phyloP scores from a whole-genome alignment of 2,797 vertebrate species.

The Sebastes kiyomatsui region DNA sequence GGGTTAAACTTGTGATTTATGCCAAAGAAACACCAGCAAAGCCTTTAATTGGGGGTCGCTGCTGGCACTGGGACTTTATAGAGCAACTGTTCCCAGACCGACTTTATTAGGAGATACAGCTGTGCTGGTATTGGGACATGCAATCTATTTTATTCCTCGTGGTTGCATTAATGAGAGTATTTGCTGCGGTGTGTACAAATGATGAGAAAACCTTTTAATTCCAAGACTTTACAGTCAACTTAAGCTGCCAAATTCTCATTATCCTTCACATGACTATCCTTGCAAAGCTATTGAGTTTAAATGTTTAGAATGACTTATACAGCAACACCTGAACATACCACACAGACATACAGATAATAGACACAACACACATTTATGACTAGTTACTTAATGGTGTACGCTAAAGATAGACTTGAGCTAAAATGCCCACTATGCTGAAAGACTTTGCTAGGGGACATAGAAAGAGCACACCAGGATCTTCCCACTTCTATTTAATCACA shows the following conservation, averaged over 20 bases:
- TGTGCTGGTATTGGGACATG: not conserved
- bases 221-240: not conserved
- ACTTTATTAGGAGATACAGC: slow-evolving; percentile 44
- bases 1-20: slow-evolving; percentile 73
- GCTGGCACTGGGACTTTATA: slow-evolving; percentile 54
- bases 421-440: not conserved
- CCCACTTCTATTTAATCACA: not conserved
- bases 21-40: slow-evolving; percentile 59
- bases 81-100: slow-evolving; percentile 44
- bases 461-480: not conserved
- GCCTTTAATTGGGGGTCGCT: slow-evolving; percentile 61
- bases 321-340: not conserved
- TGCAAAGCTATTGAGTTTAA: not conserved
- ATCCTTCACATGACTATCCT: not conserved
- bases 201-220: not conserved
- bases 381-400: too few relatives aligned
- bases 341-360: not conserved
- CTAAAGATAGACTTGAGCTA: not conserved
- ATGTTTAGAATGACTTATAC: not conserved
- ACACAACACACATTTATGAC: not conserved
- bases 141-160: not conserved
- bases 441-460: not conserved
- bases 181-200: not conserved
- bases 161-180: not conserved
- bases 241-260: not conserved